Evolutionary conservation across 2,888 invertebrate species (phyloP).

Genomic region (Xestobium rufovillosum): DNA sequence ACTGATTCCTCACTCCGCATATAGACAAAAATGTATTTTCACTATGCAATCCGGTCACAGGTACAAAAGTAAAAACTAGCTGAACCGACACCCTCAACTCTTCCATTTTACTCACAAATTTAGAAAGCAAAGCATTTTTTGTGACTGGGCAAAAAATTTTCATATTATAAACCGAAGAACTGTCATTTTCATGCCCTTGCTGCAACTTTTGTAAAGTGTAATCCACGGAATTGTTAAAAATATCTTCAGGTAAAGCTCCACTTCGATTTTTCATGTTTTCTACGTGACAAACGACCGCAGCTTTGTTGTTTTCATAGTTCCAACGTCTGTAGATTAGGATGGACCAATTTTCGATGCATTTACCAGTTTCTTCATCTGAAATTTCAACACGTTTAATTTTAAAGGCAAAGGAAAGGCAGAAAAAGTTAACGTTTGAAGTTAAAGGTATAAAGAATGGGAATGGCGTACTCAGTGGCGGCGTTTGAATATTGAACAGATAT

Average conservation of each 20-base stretch:
- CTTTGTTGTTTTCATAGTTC: slow-evolving; percentile 84
- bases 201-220: slow-evolving; percentile 47
- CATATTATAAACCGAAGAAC: slow-evolving; percentile 60
- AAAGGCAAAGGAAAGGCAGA: too few species aligned
- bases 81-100: slow-evolving; percentile 48
- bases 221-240: slow-evolving; percentile 50
- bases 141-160: slow-evolving; percentile 71
- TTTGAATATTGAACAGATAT: too few species aligned
- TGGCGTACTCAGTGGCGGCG: too few species aligned
- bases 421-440: too few species aligned
- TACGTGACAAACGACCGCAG: slow-evolving; percentile 77
- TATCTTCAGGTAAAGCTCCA: slow-evolving; percentile 43
- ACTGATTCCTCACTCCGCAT: slow-evolving; percentile 71
- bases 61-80: slow-evolving; percentile 67
- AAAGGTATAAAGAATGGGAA: too few species aligned
- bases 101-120: slow-evolving; percentile 41
- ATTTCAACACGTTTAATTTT: too few species aligned
- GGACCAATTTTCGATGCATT: slow-evolving; percentile 72
- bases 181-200: slow-evolving; percentile 46
- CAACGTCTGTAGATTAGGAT: slow-evolving; percentile 78
- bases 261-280: slow-evolving; percentile 42
- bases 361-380: slow-evolving; percentile 85
- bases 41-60: slow-evolving; percentile 72
- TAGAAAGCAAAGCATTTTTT: slow-evolving; percentile 44
- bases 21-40: slow-evolving; percentile 76